Evolutionary conservation across 2,113 vertebrate genomes (phyloP), one percentile per base, ranked within the genome.

Genomic region (Lasiurus cinereus): DNA sequence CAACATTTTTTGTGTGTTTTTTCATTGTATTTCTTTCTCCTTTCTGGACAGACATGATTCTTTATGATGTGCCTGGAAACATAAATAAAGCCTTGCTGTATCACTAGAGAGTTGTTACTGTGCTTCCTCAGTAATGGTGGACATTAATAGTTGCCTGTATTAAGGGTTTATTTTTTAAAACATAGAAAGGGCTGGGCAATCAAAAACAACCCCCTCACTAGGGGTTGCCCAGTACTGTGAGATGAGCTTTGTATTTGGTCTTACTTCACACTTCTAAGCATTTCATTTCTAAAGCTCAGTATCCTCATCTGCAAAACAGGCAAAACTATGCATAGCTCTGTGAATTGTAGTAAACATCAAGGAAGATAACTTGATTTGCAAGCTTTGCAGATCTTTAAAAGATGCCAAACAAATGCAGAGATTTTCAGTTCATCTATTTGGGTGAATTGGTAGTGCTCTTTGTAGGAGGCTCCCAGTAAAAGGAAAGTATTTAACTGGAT

Each of bases 351-450:
- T 36, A 84, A 56, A 84, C 15, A 8, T 31, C 31, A 59, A 78
- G 48, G 36, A 7, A 31, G 19, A 73, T n/a, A 4, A 77, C 24
- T 83, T 90, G 22, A 69, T 54, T 52, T 92, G 15, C 19, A 87
- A 83, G 36, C 14, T 88, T 36, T 79, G 29, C 74, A 84, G 33
- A 90, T 76, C 15, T 76, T 77, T 90, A 70, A 62, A 78, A 80
- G 4, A 13, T 46, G 12, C 54, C 39, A 92, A 76, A 21, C 12
- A 80, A 85, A 84, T 48, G 31, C 21, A 84, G 9, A 7, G 2
- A 29, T 70, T n/a, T 79, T 18, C 62, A 54, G 21, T 78, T 90
- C 6, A 0, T 84, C 39, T 15, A 62, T 88, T 52, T 73, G 19
- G 10, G 11, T 83, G 31, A 76, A 90, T 14, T 50, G 27, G 14